Percentiles rank a stretch among this genome's conserved stretches.
Conservation (phyloP, 1,140 invertebrate genomes). For the Acromyrmex heyeri region DNA sequence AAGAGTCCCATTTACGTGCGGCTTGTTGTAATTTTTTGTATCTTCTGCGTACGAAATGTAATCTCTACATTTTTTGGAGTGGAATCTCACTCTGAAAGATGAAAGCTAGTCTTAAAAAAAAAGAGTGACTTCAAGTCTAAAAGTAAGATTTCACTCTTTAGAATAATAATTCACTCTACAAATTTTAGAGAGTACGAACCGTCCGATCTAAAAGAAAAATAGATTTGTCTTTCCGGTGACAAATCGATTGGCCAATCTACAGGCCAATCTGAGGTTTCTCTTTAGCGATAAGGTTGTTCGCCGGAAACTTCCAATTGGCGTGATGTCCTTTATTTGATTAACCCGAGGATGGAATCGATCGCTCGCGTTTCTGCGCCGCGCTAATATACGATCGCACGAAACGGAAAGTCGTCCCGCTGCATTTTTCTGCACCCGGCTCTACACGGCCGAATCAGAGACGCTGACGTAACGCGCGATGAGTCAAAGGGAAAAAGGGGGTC, state of each 20-base stretch:
- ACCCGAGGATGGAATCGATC: slow-evolving; percentile 41
- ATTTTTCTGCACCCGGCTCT: slow-evolving; percentile 44
- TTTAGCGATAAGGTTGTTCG: background rate
- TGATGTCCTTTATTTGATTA: slow-evolving; percentile 24
- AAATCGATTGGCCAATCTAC: background rate
- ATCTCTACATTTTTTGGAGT: no score
- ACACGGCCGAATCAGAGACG: slow-evolving; percentile 53
- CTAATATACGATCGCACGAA: slow-evolving; percentile 4
- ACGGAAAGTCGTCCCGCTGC: slow-evolving; percentile 52
- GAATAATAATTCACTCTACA: no score
- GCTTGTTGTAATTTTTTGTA: background rate
- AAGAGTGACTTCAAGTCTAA: no score
- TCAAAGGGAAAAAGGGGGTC: slow-evolving; percentile 62
- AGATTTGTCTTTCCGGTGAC: background rate
- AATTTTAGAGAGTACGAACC: no score
- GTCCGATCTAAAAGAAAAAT: background rate
- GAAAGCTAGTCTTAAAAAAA: no score
- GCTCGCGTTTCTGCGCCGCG: background rate
- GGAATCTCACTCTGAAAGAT: no score
- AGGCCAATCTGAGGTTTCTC: background rate
- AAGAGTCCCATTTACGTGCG: background rate
- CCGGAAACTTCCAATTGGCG: slow-evolving; percentile 16
- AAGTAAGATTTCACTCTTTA: no score
- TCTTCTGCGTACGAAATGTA: background rate
- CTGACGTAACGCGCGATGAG: slow-evolving; percentile 54